Conservation (phyloP, 1,140 invertebrate genomes). For the Brachionus angularis region DNA sequence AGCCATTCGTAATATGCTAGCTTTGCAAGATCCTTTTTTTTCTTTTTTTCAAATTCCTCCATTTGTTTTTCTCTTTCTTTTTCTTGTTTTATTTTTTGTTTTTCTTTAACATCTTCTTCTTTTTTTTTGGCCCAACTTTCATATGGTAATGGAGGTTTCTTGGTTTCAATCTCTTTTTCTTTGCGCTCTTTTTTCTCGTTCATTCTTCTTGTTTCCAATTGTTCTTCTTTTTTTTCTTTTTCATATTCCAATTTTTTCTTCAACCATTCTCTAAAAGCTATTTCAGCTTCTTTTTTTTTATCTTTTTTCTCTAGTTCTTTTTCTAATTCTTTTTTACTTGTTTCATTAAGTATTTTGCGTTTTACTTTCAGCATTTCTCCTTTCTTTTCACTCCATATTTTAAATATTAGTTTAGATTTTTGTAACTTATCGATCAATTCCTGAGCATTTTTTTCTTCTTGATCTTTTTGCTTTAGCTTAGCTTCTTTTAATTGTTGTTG, state of each 20-base stretch:
- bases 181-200: neutral
- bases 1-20: constrained; percentile 30
- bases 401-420: constrained; percentile 28
- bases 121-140: constrained; percentile 22
- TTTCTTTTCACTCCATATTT: constrained; percentile 40
- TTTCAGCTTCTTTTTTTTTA: constrained; percentile 32
- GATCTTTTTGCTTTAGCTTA: constrained; percentile 11
- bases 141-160: constrained; percentile 17
- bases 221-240: constrained; percentile 29
- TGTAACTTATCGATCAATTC: constrained; percentile 30
- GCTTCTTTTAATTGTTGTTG: constrained; percentile 17
- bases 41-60: constrained; percentile 22
- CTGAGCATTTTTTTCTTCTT: constrained; percentile 30
- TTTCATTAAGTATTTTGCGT: neutral
- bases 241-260: constrained; percentile 19
- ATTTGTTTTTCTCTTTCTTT: constrained; percentile 19
- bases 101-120: constrained; percentile 34
- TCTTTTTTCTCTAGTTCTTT: constrained; percentile 23
- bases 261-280: constrained; percentile 16
- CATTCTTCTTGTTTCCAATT: constrained; percentile 7
- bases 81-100: neutral
- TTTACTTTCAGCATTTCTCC: neutral
- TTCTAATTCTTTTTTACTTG: constrained; percentile 6
- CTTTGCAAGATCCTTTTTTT: constrained; percentile 19
- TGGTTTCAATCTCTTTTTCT: neutral